Base-by-base conservation (phyloP, 1,140 invertebrate species). In the Micrasema minimum region DNA sequence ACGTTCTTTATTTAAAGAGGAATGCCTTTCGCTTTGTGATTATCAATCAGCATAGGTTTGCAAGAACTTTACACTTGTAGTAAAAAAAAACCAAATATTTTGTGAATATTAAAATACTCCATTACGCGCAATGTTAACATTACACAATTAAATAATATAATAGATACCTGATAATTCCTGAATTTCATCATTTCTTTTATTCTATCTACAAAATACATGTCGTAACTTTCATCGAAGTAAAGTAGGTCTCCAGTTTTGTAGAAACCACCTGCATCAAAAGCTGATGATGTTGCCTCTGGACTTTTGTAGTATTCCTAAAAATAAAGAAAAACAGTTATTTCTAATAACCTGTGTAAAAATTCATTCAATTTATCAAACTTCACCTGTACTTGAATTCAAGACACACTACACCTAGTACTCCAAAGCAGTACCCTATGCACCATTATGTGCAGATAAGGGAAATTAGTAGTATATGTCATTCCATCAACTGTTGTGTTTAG, bases 211-310 rank as follows among this genome's bases (percentile, higher is more conserved):
- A 92, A 86, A 74, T 80, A 90, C 66, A 89, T 85, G 71, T 85
- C 85, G 23, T 83, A 86, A n/a, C 90, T 82, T 57, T 87, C 79
- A 75, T 92, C 90, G 76, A 87, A 87, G 77, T 89, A 90, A 9
- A 88, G 90, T 14, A 92, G 79, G 78, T 93, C 91, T 41, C 92
- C 92, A 35, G 92, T 92, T 78, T 90, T 88, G 20, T 92, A 84
- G 90, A 90, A 93, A 0, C 89, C 86, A 57, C 91, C 87, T 45
- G 80, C 76, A 66, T 89, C 86, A 41, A 93, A 87, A 0, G 85
- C 87, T 43, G 87, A 85, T 16, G 78, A 78, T 0, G 91, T 93
- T n/a, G 88, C 88, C 71, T 85, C 77, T 6, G 81, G 79, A 73
- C 92, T 84, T 35, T 84, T 83, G 53, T 85, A 85, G 73, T 90